These are phyloP conservation scores for Drosophila trapezifrons DNA, from an alignment of 1,140 invertebrate species.

Conservation along the genomic window DNA sequence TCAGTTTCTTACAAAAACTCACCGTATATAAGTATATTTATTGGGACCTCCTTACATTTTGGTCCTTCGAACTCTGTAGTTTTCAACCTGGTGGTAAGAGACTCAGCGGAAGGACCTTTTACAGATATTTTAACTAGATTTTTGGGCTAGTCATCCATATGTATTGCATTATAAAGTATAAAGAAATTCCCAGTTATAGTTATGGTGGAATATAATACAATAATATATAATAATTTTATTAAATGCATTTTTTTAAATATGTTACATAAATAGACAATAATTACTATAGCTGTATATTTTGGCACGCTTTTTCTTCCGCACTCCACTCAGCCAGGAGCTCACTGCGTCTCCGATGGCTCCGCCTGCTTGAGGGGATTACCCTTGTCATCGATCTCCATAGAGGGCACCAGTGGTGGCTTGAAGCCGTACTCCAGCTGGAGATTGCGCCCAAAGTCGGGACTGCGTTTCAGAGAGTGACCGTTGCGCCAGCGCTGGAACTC, in stretches of 20 bases:
- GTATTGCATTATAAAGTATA: too few species aligned
- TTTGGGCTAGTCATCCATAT: too few species aligned
- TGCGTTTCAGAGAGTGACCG: slow-evolving; percentile 75
- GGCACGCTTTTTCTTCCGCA: slow-evolving; percentile 59
- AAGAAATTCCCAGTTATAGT: not conserved
- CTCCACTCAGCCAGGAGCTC: not conserved
- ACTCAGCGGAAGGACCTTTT: too few species aligned
- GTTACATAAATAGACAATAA: slow-evolving; percentile 68
- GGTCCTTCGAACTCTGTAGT: too few species aligned
- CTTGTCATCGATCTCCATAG: slow-evolving; percentile 91
- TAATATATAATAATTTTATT: slow-evolving; percentile 42
- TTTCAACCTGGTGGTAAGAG: too few species aligned
- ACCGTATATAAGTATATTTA: too few species aligned
- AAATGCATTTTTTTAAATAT: slow-evolving; percentile 65
- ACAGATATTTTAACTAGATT: too few species aligned
- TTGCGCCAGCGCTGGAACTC: slow-evolving; percentile 85
- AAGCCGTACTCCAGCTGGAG: slow-evolving; percentile 92
- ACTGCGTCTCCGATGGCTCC: slow-evolving; percentile 41
- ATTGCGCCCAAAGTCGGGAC: slow-evolving; percentile 86
- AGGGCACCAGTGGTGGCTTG: slow-evolving; percentile 91
- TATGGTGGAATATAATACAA: not conserved
- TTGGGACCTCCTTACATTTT: too few species aligned
- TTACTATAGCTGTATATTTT: slow-evolving; percentile 74
- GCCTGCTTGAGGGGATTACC: slow-evolving; percentile 85
- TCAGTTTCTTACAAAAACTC: too few species aligned